These are phyloP conservation scores for Cantharis rustica DNA, from an alignment of 2,888 invertebrate species.

Conservation along the genomic window DNA sequence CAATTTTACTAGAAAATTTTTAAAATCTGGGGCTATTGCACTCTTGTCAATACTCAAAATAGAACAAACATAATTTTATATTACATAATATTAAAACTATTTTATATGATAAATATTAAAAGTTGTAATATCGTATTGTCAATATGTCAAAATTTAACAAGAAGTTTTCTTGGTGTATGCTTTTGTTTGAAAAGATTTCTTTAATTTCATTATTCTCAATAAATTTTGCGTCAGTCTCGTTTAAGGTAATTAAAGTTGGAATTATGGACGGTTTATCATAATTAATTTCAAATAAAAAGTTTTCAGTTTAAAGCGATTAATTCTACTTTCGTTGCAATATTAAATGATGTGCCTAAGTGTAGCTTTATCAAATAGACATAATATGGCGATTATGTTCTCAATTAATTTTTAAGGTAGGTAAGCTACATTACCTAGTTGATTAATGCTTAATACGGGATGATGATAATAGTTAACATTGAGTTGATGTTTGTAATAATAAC, in stretches of 20 bases:
- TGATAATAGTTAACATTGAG: slow-evolving; percentile 32
- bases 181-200: background rate
- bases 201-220: background rate
- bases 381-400: slow-evolving; percentile 34
- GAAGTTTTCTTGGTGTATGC: background rate
- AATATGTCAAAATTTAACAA: too few relatives aligned
- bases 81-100: too few relatives aligned
- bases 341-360: slow-evolving; percentile 4
- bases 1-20: too few relatives aligned
- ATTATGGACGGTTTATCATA: background rate
- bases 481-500: slow-evolving; percentile 28
- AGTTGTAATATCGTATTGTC: too few relatives aligned
- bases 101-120: too few relatives aligned
- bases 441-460: slow-evolving; percentile 38
- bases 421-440: slow-evolving; percentile 34
- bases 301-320: background rate
- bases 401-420: slow-evolving; percentile 39
- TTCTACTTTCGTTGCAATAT: background rate
- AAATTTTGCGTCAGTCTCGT: background rate
- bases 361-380: slow-evolving; percentile 16
- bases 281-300: background rate
- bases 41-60: too few relatives aligned
- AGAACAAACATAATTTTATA: too few relatives aligned
- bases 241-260: background rate
- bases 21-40: too few relatives aligned